A percentile compares a stretch with the other conserved stretches of the same genome.
Evolutionary conservation across 2,797 vertebrate species (phyloP).

Genomic region (Enteromius unitaeniatus): DNA sequence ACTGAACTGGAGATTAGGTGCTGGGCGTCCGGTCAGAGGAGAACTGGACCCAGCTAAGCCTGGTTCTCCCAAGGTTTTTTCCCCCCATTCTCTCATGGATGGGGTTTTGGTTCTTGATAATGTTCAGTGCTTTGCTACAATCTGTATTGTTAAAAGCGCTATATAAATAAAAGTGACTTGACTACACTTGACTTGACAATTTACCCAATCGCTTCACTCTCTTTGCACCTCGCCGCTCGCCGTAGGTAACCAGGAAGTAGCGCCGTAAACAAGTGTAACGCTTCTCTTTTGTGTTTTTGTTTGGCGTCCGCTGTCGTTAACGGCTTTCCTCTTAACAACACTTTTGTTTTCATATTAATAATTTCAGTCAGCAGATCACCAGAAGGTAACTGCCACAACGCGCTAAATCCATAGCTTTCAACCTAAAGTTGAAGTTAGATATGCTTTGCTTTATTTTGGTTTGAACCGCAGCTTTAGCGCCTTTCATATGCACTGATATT

Average conservation of each 20-base stretch:
- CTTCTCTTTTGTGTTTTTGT: slow-evolving; percentile 1
- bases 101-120: no score
- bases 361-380: background rate
- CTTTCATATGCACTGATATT: background rate
- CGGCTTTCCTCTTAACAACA: background rate
- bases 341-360: background rate
- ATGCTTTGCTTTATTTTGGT: background rate
- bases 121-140: no score
- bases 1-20: no score
- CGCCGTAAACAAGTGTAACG: slow-evolving; percentile 69
- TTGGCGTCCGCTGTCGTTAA: background rate
- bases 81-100: no score
- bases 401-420: background rate
- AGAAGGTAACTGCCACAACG: background rate
- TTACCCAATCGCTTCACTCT: background rate
- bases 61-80: no score
- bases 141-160: no score
- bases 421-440: background rate
- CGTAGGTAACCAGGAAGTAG: slow-evolving; percentile 78
- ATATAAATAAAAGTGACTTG: no score
- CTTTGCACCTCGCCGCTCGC: slow-evolving; percentile 59
- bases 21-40: no score
- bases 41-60: no score
- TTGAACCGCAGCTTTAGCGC: background rate
- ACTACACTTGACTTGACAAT: no score